A percentile compares a stretch with the other conserved stretches of the same genome.
Conservation (phyloP, 2,888 invertebrate species). For the Napeogenes sylphis region DNA sequence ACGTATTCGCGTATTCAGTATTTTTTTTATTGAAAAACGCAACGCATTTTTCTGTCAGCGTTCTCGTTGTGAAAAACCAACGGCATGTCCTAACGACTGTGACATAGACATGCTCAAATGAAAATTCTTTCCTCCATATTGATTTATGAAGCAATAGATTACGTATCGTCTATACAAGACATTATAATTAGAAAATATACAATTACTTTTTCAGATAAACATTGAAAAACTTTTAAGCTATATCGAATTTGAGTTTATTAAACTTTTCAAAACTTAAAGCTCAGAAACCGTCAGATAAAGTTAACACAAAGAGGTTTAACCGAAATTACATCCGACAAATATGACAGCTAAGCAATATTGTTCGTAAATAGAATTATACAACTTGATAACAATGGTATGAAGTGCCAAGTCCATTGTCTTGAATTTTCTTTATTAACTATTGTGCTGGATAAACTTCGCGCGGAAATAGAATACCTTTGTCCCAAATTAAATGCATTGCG, state of each 20-base stretch:
- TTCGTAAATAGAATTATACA: conserved; percentile 10
- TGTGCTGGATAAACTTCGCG: conserved; percentile 12
- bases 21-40: conserved; percentile 49
- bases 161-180: neutral
- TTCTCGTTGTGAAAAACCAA: conserved; percentile 50
- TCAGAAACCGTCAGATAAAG: neutral
- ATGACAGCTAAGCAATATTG: conserved; percentile 7
- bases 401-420: conserved; percentile 12
- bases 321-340: neutral
- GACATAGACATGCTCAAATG: conserved; percentile 56
- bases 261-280: neutral
- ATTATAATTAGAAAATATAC: neutral
- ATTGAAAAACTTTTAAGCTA: neutral
- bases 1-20: too few species aligned
- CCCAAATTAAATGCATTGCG: too few species aligned
- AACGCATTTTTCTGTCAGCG: conserved; percentile 27
- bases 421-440: conserved; percentile 19
- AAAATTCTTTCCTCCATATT: conserved; percentile 69
- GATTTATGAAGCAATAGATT: conserved; percentile 44
- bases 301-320: neutral
- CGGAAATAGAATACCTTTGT: conserved; percentile 8
- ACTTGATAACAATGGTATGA: conserved; percentile 11
- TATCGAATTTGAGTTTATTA: too few species aligned
- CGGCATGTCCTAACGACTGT: conserved; percentile 63
- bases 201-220: neutral